phyloP scores from a whole-genome alignment of 2,888 invertebrate species.

The Eretmocerus hayati region DNA sequence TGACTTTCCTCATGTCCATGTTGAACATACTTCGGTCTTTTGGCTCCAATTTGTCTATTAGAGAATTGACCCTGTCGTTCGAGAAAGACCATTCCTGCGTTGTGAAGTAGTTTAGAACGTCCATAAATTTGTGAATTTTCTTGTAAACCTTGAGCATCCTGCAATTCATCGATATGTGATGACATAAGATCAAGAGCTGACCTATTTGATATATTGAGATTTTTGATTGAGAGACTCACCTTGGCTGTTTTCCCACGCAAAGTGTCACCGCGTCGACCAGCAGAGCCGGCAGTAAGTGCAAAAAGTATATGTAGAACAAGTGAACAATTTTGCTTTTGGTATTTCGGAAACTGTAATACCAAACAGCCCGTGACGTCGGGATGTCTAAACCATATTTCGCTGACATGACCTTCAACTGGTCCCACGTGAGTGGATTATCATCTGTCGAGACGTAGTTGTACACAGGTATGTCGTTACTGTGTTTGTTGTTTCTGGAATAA shows the following conservation, averaged over 20 bases:
- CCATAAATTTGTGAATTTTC: conserved; percentile 67
- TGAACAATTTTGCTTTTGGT: conserved; percentile 55
- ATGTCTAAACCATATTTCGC: conserved; percentile 53
- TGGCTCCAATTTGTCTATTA: conserved; percentile 54
- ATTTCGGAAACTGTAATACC: conserved; percentile 61
- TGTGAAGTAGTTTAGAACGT: conserved; percentile 72
- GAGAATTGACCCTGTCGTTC: conserved; percentile 54
- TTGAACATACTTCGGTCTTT: conserved; percentile 60
- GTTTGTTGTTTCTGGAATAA: conserved; percentile 15
- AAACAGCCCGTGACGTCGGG: conserved; percentile 61
- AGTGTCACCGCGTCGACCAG: conserved; percentile 53
- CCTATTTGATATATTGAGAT: neutral
- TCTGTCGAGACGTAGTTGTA: conserved; percentile 85
- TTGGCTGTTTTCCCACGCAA: conserved; percentile 51
- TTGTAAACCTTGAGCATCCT: conserved; percentile 71
- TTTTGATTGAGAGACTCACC: conserved; percentile 3
- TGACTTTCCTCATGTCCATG: conserved; percentile 64
- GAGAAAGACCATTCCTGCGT: conserved; percentile 69
- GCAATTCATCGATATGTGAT: conserved; percentile 19
- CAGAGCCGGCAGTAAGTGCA: conserved; percentile 59
- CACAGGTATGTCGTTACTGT: conserved; percentile 50
- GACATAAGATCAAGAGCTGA: neutral
- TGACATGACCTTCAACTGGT: conserved; percentile 55
- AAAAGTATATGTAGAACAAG: conserved; percentile 52
- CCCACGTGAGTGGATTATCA: conserved; percentile 78